A percentile compares a stretch with the other conserved stretches of the same genome.
Evolutionary conservation across 2,888 invertebrate species (phyloP).

Genomic region (Lasioglossum oenotherae): DNA sequence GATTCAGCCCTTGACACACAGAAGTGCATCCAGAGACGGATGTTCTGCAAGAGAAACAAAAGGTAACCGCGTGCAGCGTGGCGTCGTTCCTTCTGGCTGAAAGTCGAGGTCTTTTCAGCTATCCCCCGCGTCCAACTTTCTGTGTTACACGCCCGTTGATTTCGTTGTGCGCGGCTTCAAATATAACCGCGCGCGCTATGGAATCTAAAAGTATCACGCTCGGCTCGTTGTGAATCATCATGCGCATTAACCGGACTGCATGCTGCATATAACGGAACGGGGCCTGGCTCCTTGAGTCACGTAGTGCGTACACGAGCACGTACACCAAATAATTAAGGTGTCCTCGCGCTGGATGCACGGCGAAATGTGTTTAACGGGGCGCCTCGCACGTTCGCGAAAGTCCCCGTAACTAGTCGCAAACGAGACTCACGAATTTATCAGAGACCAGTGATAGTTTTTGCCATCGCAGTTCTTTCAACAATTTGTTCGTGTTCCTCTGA

Average conservation of each 20-base stretch:
- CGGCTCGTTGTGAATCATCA: slow-evolving; percentile 52
- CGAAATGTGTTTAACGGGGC: not conserved
- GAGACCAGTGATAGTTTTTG: not conserved
- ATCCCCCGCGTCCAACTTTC: slow-evolving; percentile 1
- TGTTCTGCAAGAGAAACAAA: not conserved
- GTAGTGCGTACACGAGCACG: slow-evolving; percentile 29
- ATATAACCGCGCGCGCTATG: slow-evolving; percentile 40
- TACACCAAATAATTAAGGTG: slow-evolving; percentile 48
- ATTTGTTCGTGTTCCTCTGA: no score
- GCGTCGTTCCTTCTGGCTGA: not conserved
- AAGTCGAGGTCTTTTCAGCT: slow-evolving; percentile 17
- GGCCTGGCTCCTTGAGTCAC: slow-evolving; percentile 43
- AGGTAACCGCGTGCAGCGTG: not conserved
- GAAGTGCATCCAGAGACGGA: not conserved
- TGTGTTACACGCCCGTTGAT: slow-evolving; percentile 23
- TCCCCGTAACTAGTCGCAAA: not conserved
- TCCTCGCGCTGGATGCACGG: slow-evolving; percentile 6
- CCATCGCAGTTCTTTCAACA: not conserved
- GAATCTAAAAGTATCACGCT: slow-evolving; percentile 60
- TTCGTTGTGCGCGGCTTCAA: slow-evolving; percentile 45
- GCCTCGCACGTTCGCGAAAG: not conserved
- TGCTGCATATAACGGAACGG: slow-evolving; percentile 45
- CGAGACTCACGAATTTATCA: not conserved
- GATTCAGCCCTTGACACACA: slow-evolving; percentile 33
- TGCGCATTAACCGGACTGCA: slow-evolving; percentile 42